Base-by-base conservation (phyloP, 2,113 vertebrate species). In the Oryzias woworae region DNA sequence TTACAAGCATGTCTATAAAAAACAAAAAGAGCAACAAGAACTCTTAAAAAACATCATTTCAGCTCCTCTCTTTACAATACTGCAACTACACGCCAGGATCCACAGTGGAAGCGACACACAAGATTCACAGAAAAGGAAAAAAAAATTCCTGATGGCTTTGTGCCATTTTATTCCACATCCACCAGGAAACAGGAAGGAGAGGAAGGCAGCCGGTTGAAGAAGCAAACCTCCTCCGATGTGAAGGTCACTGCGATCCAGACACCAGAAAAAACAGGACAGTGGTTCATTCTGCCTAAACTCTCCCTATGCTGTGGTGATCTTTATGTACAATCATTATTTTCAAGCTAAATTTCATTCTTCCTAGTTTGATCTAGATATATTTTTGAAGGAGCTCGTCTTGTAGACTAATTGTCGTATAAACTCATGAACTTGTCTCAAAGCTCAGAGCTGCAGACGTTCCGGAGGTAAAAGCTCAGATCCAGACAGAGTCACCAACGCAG, bases 311-410 rank as follows among this genome's bases (percentile, higher is more conserved):
- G 75, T 90, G 89, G 90, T 85, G 77, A 58, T 83, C 26, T 87
- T 92, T 96, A 94, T 97, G 89, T 98, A 96, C 96, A 98, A 95
- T 98, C 94, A 97, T 93, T 94, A 95, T 96, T 80, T 84, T 82
- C 58, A 80, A 79, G 78, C 85, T 89, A 90, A 89, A 91, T 90
- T 73, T 70, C 85, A 61, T 69, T 44, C 48, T 1, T 55, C 24
- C 65, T 77, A 76, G 66, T 58, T 24, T 81, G 42, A 50, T 71
- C 51, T 54, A 42, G 10, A 36, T 41, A 63, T 15, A 54, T 50
- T 71, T 62, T 47, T 54, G 12, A 16, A 62, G 62, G 69, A 20
- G 58, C 72, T 42, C 45, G 28, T 10, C 57, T 61, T 31, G 52
- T 42, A 22, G 24, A 36, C 48, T 58, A 64, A 51, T 5, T 61